Percentiles rank a stretch among this genome's conserved stretches.
Evolutionary conservation across 2,888 invertebrate species (phyloP).

Genomic region (Pammene aurita): DNA sequence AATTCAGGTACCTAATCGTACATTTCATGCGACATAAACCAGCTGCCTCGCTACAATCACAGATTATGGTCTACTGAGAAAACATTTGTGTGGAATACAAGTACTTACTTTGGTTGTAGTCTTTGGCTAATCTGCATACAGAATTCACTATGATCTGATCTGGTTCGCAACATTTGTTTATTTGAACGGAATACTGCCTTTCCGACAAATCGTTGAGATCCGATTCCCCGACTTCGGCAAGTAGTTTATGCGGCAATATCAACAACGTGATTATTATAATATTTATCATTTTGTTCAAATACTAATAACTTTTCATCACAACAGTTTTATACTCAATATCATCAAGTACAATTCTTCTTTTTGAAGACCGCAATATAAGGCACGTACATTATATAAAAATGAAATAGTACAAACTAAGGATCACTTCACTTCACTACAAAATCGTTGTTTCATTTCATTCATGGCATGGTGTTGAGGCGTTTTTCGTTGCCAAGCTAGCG

Average conservation of each 20-base stretch:
- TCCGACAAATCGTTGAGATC: slow-evolving; percentile 78
- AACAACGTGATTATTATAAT: slow-evolving; percentile 70
- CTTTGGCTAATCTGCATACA: slow-evolving; percentile 85
- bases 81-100: slow-evolving; percentile 19
- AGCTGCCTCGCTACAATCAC: not conserved
- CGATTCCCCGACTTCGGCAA: slow-evolving; percentile 63
- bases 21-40: not conserved
- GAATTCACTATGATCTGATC: slow-evolving; percentile 88
- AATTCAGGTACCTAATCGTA: not conserved
- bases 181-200: slow-evolving; percentile 77
- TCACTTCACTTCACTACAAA: slow-evolving; percentile 17
- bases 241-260: slow-evolving; percentile 48
- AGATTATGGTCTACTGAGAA: not conserved
- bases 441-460: slow-evolving; percentile 15
- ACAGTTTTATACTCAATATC: slow-evolving; percentile 18
- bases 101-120: slow-evolving; percentile 83
- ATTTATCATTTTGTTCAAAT: slow-evolving; percentile 57
- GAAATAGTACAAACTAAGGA: slow-evolving; percentile 6
- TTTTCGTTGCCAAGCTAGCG: slow-evolving; percentile 16
- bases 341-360: slow-evolving; percentile 21
- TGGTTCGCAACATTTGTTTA: slow-evolving; percentile 91
- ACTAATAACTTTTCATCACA: slow-evolving; percentile 36
- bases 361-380: slow-evolving; percentile 13
- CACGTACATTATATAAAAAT: slow-evolving; percentile 37
- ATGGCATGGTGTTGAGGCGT: slow-evolving; percentile 9